These are phyloP conservation scores for Saimiri boliviensis DNA, from an alignment of 2,113 vertebrate species.

Conservation along the genomic window DNA sequence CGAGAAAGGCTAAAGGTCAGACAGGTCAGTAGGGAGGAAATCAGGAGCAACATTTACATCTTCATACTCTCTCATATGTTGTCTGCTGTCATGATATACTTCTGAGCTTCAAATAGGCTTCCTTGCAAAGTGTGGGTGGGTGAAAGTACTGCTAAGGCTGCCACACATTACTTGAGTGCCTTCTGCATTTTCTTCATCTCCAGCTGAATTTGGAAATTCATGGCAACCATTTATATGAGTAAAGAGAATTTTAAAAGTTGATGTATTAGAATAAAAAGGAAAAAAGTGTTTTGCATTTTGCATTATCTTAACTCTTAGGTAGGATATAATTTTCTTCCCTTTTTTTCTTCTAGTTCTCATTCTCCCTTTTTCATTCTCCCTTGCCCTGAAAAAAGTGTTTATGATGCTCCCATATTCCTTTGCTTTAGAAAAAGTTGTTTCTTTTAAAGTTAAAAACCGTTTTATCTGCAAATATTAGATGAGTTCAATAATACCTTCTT, in stretches of 20 bases:
- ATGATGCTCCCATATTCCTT: neutral
- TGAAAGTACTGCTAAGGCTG: neutral
- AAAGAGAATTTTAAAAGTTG: constrained; percentile 7
- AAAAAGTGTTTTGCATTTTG: neutral
- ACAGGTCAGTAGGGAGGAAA: neutral
- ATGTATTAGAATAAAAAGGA: neutral
- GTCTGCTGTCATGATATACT: neutral
- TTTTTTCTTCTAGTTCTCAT: neutral
- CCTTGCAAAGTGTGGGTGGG: neutral
- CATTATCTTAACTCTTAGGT: neutral
- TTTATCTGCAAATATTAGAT: neutral
- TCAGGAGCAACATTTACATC: neutral
- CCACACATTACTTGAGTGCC: neutral
- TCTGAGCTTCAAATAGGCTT: neutral
- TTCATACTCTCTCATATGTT: fast-evolving
- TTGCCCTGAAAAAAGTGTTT: neutral
- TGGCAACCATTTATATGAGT: neutral
- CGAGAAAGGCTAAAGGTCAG: neutral
- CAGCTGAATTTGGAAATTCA: neutral
- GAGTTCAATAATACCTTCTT: constrained; percentile 28
- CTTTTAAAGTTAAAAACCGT: constrained; percentile 22
- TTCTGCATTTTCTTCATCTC: neutral
- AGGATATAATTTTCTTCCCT: neutral
- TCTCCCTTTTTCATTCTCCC: neutral
- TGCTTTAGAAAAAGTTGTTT: constrained; percentile 28